phyloP scores from a whole-genome alignment of 2,113 vertebrate species.

The Clinocottus analis region DNA sequence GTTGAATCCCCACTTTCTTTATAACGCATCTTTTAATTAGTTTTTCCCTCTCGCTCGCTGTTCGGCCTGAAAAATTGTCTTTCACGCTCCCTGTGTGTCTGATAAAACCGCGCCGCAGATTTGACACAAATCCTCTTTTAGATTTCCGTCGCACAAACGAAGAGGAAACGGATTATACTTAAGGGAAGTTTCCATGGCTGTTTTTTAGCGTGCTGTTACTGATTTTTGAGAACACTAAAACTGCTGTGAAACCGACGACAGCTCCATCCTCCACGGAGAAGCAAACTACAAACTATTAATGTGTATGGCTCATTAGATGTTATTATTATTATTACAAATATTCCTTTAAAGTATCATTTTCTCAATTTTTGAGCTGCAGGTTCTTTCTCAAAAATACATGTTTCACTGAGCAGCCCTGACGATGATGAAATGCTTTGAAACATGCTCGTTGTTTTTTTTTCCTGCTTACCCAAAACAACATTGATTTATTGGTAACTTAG shows the following conservation, averaged over 20 bases:
- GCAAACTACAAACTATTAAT: background rate
- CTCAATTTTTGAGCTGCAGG: conserved; percentile 1
- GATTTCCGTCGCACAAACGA: background rate
- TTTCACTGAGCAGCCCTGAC: conserved; percentile 1
- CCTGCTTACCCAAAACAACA: background rate
- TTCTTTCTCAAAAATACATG: conserved; percentile 7
- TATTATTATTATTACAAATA: background rate
- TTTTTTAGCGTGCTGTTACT: background rate
- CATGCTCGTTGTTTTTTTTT: background rate
- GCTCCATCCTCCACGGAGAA: background rate
- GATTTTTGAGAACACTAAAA: background rate
- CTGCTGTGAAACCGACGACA: background rate
- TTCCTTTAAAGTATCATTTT: too few species aligned
- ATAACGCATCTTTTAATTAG: background rate
- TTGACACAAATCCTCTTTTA: background rate
- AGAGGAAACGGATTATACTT: background rate
- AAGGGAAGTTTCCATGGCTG: background rate
- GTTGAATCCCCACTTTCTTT: background rate
- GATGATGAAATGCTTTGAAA: conserved; percentile 56
- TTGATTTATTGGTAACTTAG: conserved; percentile 24
- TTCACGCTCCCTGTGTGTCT: background rate
- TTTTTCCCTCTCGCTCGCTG: background rate
- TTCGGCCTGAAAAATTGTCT: background rate
- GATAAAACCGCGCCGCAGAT: background rate
- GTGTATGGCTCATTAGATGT: background rate